These are phyloP conservation scores for Thymallus thymallus DNA, from an alignment of 2,113 vertebrate genomes.

Conservation along the genomic window DNA sequence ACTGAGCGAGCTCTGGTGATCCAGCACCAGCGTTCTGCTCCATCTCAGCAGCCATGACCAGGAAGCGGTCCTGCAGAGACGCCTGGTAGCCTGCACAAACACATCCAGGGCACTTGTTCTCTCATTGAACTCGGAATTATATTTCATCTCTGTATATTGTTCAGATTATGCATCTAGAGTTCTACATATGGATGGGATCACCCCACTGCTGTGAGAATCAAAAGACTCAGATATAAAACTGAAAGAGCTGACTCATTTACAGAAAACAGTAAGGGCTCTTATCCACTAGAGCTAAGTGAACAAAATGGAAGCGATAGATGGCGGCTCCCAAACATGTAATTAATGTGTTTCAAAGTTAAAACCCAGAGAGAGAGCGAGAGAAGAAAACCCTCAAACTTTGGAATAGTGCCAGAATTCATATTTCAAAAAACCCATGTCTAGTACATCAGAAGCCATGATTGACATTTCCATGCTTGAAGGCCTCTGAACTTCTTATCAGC, in stretches of 20 bases:
- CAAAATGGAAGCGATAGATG: not conserved
- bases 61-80: slow-evolving; percentile 91
- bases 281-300: not conserved
- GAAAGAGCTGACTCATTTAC: not conserved
- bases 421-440: slow-evolving; percentile 6
- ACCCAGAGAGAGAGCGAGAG: slow-evolving; percentile 2
- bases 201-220: not conserved
- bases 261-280: not conserved
- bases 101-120: not conserved
- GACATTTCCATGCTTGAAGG: slow-evolving; percentile 42
- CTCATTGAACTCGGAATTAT: not conserved
- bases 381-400: not conserved
- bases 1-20: slow-evolving; percentile 83
- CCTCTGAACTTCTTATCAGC: slow-evolving; percentile 18
- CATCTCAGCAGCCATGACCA: slow-evolving; percentile 98
- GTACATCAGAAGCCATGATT: slow-evolving; percentile 36
- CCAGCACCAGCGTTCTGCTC: slow-evolving; percentile 74
- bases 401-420: slow-evolving; percentile 19
- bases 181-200: no score
- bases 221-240: not conserved
- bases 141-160: not conserved
- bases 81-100: slow-evolving; percentile 79
- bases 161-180: not conserved
- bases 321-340: not conserved
- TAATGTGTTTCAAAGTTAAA: not conserved